Percentiles rank a stretch among this genome's conserved stretches.
Evolutionary conservation across 2,113 vertebrate genomes (phyloP).

Genomic region (Camelus dromedarius): DNA sequence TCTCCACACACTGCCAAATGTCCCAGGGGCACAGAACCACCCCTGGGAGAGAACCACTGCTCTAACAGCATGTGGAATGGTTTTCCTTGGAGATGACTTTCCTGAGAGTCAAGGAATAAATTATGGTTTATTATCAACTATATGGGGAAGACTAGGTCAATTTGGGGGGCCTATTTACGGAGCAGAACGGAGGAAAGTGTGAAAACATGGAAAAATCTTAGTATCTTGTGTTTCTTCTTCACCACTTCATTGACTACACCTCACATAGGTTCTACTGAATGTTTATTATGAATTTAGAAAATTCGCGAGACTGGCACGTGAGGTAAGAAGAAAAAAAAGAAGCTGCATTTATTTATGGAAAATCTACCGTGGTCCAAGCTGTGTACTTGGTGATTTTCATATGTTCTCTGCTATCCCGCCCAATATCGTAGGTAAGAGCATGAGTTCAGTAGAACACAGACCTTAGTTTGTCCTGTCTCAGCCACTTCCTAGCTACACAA

Average conservation of each 20-base stretch:
- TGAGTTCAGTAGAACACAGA: neutral
- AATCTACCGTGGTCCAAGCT: neutral
- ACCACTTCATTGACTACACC: neutral
- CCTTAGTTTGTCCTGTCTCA: neutral
- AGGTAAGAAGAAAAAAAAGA: neutral
- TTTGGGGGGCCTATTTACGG: neutral
- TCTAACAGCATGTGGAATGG: neutral
- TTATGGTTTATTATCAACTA: neutral
- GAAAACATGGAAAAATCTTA: neutral
- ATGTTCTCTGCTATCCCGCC: neutral
- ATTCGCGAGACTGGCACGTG: neutral
- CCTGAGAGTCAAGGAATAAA: neutral
- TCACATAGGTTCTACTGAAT: neutral
- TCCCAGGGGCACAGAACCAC: neutral
- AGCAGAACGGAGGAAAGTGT: neutral
- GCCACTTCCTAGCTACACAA: neutral
- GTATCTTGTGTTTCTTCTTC: neutral
- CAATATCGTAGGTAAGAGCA: neutral
- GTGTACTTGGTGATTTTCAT: neutral
- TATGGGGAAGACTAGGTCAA: neutral
- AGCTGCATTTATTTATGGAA: neutral
- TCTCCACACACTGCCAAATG: neutral
- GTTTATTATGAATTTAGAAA: neutral
- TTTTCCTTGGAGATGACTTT: neutral
- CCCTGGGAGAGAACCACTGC: neutral